Conservation (phyloP, 2,888 invertebrate genomes). For the Octodonta nipae region DNA sequence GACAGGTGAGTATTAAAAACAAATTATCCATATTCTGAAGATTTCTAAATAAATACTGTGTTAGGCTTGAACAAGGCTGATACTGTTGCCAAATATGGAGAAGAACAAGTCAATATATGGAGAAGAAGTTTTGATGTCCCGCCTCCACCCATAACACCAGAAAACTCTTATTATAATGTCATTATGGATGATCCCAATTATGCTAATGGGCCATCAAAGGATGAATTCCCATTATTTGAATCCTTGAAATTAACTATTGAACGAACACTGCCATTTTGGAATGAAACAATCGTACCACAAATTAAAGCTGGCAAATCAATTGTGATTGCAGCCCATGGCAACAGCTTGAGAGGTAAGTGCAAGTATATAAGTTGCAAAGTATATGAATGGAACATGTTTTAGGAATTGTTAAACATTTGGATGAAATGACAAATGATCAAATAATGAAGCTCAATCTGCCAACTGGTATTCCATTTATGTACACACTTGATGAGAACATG, state of each 20-base stretch:
- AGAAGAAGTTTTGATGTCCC: constrained; percentile 74
- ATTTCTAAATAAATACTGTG: not conserved
- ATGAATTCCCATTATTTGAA: constrained; percentile 73
- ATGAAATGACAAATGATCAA: constrained; percentile 49
- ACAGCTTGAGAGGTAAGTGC: constrained; percentile 58
- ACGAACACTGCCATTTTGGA: constrained; percentile 80
- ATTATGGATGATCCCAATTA: constrained; percentile 68
- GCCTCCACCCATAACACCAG: constrained; percentile 71
- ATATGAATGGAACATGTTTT: not conserved
- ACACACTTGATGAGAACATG: constrained; percentile 57
- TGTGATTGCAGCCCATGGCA: constrained; percentile 79
- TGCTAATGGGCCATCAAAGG: constrained; percentile 53
- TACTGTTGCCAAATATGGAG: constrained; percentile 53
- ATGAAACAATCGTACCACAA: constrained; percentile 72
- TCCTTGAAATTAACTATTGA: constrained; percentile 74
- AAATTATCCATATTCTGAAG: not conserved
- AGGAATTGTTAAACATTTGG: constrained; percentile 62
- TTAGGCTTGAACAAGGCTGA: constrained; percentile 48
- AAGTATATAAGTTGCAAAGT: not conserved
- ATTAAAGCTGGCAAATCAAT: constrained; percentile 70
- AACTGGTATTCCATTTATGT: constrained; percentile 69
- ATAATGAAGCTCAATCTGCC: constrained; percentile 67
- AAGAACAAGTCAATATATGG: constrained; percentile 63
- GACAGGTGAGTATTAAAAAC: constrained; percentile 30
- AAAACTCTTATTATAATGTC: constrained; percentile 61